Base-by-base conservation (phyloP, 2,797 vertebrate species). In the Notolabrus celidotus region DNA sequence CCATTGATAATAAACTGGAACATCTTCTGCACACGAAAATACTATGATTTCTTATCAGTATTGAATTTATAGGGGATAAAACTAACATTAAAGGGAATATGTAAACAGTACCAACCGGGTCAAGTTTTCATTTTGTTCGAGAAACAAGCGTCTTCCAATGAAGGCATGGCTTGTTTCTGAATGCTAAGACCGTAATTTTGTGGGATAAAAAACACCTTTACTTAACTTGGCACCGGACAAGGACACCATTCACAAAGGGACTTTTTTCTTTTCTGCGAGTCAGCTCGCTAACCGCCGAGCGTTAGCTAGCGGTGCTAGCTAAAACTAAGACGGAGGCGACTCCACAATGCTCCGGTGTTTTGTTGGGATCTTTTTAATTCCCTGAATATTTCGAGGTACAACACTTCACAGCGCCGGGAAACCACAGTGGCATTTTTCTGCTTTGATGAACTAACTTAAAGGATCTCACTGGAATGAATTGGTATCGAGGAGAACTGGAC, bases 1-100 rank as follows among this genome's bases (percentile, higher is more conserved):
- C 94, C 92, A 93, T 93, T 94, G 79, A 95, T 91, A 95, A 94
- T 95, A 92, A 95, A 94, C 94, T 94, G 93, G 95, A 95, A 94
- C 92, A 93, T 94, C 89, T 94, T 92, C 85, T 92, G 92, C 91
- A 95, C 94, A 94, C 90, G 92, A 94, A 92, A 94, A 94, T 94
- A 92, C 85, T 91, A 94, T 92, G 78, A 94, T 95, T 95, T 93
- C 92, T 92, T 84, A 91, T 79, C 79, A 94, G 88, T 86, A 93
- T 92, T 90, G 88, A 94, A 77, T 90, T 89, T 90, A 89, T 86
- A 94, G 92, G 86, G 92, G 92, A 92, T 90, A 93, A 91, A 91
- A 91, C 77, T 90, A 88, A 91, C 84, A 95, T 95, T 94, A 94
- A 95, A 94, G 88, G 93, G 92, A 95, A 93, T 92, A 95, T 95